Base-by-base conservation (phyloP, 2,113 vertebrate species). In the Pelobates fuscus region DNA sequence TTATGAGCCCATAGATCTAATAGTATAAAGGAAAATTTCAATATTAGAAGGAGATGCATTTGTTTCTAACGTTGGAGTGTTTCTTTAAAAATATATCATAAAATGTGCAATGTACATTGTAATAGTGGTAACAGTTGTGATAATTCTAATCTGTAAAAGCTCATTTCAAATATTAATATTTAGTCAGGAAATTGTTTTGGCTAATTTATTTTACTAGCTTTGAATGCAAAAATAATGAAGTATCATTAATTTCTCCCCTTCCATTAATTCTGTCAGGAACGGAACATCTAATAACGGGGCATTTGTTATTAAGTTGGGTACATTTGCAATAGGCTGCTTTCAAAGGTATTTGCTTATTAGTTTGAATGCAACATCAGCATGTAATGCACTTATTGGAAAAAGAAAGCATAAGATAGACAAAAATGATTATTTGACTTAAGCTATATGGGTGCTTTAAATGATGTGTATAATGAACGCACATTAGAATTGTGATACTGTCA, bases 401-500 rank as follows among this genome's bases (percentile, higher is more conserved):
- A 61, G 29, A 61, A 61, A 61, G 11, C 1, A 60, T 25, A 8
- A 49, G 44, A 30, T 61, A n/a, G 8, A n/a, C 37, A 58, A 46
- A 73, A 57, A n/a, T n/a, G n/a, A 58, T 29, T 54, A 67, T 75
- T 67, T 30, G 32, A 67, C 63, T 59, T 21, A 61, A 12, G 29
- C 12, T 67, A 30, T 20, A 37, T 23, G 60, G n/a, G 37, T 61
- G n/a, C 65, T 68, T 61, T 37, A 61, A 61, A 68, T 37, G 64
- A 30, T 67, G 64, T 61, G 41, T 77, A 61, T 77, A 61, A 68
- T 27, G 55, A 77, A 17, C 15, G 12, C 55, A 77, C 73, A 68
- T 68, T 68, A 68, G 49, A 43, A 67, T 76, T 67, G 72, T 76
- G 64, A 76, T 67, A 60, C n/a, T 58, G 64, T 67, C 72, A 76